Conservation (phyloP, 2,113 vertebrate species). For the Megaleporinus macrocephalus region DNA sequence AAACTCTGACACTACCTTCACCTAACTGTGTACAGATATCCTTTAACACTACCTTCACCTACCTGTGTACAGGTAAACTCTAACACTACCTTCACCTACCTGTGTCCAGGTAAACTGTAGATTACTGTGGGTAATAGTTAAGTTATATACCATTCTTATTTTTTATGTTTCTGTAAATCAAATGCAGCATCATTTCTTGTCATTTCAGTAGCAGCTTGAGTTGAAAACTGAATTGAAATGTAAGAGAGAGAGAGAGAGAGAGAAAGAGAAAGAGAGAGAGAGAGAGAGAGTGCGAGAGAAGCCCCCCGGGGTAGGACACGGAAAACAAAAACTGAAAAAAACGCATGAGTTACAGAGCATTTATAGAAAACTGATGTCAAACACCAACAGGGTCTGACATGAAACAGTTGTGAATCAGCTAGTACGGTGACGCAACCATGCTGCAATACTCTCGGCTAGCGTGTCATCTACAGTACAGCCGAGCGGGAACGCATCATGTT, state of each 20-base stretch:
- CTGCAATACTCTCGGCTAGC: constrained; percentile 13
- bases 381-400: background rate
- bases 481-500: background rate
- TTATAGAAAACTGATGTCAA: constrained; percentile 20
- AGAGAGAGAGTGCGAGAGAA: background rate
- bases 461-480: constrained; percentile 4
- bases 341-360: background rate
- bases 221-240: too few species aligned
- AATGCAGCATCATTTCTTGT: too few species aligned
- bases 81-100: too few species aligned
- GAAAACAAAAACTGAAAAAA: background rate
- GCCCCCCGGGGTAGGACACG: background rate
- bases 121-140: too few species aligned
- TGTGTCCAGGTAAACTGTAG: too few species aligned
- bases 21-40: too few species aligned
- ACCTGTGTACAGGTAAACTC: too few species aligned
- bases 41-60: too few species aligned
- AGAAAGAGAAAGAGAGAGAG: background rate
- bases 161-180: too few species aligned
- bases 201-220: too few species aligned
- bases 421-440: constrained; percentile 27
- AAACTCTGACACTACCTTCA: too few species aligned
- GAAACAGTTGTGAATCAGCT: background rate
- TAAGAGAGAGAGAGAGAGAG: background rate
- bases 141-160: too few species aligned